These are phyloP conservation scores for Eupithecia pulchellata DNA, from an alignment of 2,888 invertebrate genomes.

Conservation along the genomic window DNA sequence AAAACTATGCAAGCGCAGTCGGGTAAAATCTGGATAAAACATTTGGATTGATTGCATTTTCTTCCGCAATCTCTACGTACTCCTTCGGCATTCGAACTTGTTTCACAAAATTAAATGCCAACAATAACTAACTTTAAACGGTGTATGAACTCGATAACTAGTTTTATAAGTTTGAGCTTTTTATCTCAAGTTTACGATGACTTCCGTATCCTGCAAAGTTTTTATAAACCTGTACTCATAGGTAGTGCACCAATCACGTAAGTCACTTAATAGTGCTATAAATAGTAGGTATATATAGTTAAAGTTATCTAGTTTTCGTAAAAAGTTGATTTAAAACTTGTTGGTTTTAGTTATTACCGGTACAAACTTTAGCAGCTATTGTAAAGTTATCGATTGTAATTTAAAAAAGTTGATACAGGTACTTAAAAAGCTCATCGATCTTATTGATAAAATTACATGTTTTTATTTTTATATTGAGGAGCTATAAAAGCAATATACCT, in stretches of 20 bases:
- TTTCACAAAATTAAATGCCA: neutral
- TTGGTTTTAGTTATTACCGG: neutral
- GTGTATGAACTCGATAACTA: neutral
- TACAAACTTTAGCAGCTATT: neutral
- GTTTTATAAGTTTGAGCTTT: neutral
- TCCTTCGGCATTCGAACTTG: neutral
- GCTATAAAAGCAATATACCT: neutral
- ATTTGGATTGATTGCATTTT: neutral
- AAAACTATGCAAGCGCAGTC: neutral
- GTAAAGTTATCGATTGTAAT: neutral
- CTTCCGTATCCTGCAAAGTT: conserved; percentile 5
- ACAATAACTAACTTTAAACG: neutral
- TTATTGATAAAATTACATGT: neutral
- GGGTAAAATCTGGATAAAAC: neutral
- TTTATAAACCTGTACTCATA: neutral
- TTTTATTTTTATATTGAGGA: neutral
- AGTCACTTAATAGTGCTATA: neutral
- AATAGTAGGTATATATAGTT: too few relatives aligned
- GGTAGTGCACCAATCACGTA: neutral
- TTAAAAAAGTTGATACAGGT: neutral
- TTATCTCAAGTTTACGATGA: neutral
- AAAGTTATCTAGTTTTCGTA: neutral
- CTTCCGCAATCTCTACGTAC: neutral
- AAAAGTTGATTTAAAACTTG: neutral
- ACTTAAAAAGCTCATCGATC: neutral